A percentile compares a stretch with the other conserved stretches of the same genome.
These are phyloP conservation scores for Psophia crepitans DNA, from an alignment of 2,113 vertebrate genomes.

Conservation along the genomic window DNA sequence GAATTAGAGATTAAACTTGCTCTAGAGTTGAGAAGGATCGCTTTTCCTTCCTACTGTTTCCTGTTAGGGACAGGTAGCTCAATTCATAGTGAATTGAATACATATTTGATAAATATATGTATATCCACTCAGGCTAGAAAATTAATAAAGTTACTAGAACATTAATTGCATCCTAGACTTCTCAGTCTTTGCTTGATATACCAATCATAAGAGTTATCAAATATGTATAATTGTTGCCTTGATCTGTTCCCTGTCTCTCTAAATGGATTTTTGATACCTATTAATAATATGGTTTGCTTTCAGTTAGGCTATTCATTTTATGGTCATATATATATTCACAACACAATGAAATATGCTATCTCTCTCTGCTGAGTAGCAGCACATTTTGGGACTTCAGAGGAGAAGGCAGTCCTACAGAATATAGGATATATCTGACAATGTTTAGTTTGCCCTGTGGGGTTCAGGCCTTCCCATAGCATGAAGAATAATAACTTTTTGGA, in stretches of 20 bases:
- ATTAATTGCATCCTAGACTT: not conserved
- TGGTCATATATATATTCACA: not conserved
- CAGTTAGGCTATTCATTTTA: not conserved
- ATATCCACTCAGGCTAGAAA: not conserved
- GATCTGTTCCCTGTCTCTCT: not conserved
- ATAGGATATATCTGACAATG: not conserved
- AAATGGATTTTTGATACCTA: not conserved
- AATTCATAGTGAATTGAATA: not conserved
- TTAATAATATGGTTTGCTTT: not conserved
- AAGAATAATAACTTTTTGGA: not conserved
- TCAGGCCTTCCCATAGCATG: not conserved
- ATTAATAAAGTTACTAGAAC: not conserved
- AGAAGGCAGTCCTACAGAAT: not conserved
- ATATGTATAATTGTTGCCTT: not conserved
- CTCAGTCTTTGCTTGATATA: too few species aligned
- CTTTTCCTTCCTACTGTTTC: not conserved
- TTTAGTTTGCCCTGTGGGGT: not conserved
- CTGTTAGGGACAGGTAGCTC: not conserved
- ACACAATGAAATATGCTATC: not conserved
- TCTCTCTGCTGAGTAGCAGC: not conserved
- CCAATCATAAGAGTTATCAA: fast-evolving
- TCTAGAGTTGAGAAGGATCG: not conserved
- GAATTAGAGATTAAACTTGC: not conserved
- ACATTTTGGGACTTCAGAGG: not conserved
- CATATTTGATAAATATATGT: not conserved